These are phyloP conservation scores for Acronicta alni DNA, from an alignment of 2,888 invertebrate species.

Conservation along the genomic window DNA sequence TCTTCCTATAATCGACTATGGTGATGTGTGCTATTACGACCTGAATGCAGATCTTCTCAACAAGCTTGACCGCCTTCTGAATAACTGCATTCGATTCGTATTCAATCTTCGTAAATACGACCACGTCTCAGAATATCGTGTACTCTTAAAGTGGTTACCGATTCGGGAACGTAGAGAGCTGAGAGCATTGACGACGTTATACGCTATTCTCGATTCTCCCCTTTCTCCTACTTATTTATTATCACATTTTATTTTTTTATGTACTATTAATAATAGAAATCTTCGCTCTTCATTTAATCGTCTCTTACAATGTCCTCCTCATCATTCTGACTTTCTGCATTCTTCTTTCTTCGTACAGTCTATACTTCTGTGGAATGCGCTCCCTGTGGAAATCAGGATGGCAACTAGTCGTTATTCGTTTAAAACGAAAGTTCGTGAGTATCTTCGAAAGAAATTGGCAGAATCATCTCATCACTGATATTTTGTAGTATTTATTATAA, in stretches of 20 bases:
- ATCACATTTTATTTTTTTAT: neutral
- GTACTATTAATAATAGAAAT: neutral
- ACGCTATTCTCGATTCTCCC: neutral
- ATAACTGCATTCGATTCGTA: conserved; percentile 1
- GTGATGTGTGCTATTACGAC: neutral
- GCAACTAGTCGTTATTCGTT: neutral
- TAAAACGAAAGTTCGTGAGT: neutral
- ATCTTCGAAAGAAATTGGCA: no score
- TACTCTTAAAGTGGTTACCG: no score
- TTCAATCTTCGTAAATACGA: neutral
- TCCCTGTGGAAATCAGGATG: neutral
- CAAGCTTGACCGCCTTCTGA: neutral
- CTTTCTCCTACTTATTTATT: neutral
- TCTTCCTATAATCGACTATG: neutral
- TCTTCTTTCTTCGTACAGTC: no score
- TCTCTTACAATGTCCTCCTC: no score
- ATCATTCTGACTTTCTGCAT: no score
- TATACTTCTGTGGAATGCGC: neutral
- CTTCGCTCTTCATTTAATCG: neutral
- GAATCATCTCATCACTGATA: no score
- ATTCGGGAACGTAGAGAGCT: no score
- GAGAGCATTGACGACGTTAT: no score
- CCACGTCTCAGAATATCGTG: no score
- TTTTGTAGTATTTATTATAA: no score
- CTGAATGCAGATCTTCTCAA: neutral